Evolutionary conservation across 2,797 vertebrate species (phyloP), one percentile per base, ranked within the genome.

Genomic region (Heliangelus exortis): DNA sequence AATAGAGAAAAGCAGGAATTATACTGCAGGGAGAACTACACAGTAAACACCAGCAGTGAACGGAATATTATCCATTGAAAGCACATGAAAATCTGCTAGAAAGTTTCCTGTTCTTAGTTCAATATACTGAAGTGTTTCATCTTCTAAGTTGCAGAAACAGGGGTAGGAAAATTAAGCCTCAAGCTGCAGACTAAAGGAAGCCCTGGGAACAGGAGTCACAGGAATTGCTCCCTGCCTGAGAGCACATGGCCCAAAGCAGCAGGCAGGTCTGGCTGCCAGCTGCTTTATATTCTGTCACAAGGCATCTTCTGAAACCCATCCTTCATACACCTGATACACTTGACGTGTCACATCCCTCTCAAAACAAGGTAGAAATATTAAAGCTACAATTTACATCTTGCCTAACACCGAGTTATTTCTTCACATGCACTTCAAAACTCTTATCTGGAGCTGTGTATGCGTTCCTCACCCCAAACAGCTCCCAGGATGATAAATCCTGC

Each of bases 1-100:
- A 97, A 97, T 74, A 96, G 79, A 92, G n/a, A 26, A 89, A 88
- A 90, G 83, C 45, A 92, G 92, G 71, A 95, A 90, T 79, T 89
- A 89, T 22, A 95, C 22, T 91, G 73, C 75, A 71, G 77, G 88
- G 80, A 93, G 87, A 93, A 88, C 88, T 41, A 79, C 72, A 88
- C 19, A 25, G 74, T 57, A 95, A 96, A 89, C 71, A 53, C 41
- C 66, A 39, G 29, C 41, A 93, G 94, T 54, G 47, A 92, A 90
- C 36, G 20, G 41, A 96, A 63, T 81, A 72, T 34, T 75, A 41
- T 55, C 58, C 63, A 17, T 16, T 63, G 93, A 94, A 93, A 92
- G 89, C 59, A 90, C 76, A 63, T 9, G 80, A 57, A 92, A 91
- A 63, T 25, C 50, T 81, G 41, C 74, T 91, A 77, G 82, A 36